phyloP scores from a whole-genome alignment of 1,140 invertebrate species.

The Physella acuta region DNA sequence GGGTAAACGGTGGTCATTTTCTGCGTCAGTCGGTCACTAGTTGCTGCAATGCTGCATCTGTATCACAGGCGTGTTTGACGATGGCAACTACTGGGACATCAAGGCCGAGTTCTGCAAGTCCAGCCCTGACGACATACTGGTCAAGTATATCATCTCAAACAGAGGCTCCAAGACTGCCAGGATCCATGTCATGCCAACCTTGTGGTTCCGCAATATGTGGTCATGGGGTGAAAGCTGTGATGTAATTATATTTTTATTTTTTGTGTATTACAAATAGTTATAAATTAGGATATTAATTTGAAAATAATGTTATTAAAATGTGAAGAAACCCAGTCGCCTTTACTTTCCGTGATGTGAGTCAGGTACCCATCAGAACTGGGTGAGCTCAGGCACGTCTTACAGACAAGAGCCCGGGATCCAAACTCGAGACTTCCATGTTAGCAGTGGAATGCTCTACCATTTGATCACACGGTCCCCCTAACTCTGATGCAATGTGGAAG shows the following conservation, averaged over 20 bases:
- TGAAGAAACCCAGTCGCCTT: neutral
- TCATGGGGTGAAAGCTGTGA: conserved; percentile 53
- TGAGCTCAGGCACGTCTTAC: too few relatives aligned
- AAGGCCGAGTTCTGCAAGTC: conserved; percentile 57
- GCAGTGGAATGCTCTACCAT: too few relatives aligned
- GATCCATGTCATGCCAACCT: conserved; percentile 55
- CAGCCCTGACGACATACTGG: conserved; percentile 53
- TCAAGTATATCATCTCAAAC: conserved; percentile 55
- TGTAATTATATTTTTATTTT: conserved; percentile 37
- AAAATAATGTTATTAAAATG: neutral
- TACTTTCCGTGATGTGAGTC: too few relatives aligned
- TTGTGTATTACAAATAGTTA: neutral
- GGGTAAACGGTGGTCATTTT: too few relatives aligned
- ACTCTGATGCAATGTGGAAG: neutral
- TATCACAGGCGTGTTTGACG: conserved; percentile 55
- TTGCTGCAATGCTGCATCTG: too few relatives aligned
- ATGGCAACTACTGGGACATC: conserved; percentile 60
- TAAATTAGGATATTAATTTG: neutral
- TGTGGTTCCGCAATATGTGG: conserved; percentile 61
- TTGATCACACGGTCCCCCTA: neutral
- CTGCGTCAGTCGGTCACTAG: too few relatives aligned
- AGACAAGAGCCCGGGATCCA: too few relatives aligned
- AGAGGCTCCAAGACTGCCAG: conserved; percentile 43
- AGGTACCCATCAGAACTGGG: too few relatives aligned
- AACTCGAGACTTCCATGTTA: too few relatives aligned